phyloP scores from a whole-genome alignment of 1,140 invertebrate genomes.

The Drosophila parabipectinata region DNA sequence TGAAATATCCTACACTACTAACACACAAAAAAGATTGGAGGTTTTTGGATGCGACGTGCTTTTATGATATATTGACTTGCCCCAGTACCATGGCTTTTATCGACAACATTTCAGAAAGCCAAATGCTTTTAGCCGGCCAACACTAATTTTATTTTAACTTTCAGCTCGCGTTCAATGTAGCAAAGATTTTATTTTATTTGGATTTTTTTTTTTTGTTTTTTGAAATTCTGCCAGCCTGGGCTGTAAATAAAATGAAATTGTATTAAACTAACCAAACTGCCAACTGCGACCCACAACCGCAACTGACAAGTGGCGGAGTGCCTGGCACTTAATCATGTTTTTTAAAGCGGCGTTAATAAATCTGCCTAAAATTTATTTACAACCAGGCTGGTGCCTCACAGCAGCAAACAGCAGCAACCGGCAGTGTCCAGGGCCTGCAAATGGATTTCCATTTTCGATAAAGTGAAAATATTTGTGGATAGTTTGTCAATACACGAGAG shows the following conservation, averaged over 20 bases:
- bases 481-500: slow-evolving; percentile 25
- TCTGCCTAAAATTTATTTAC: slow-evolving; percentile 46
- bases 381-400: neutral
- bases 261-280: slow-evolving; percentile 14
- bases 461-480: slow-evolving; percentile 43
- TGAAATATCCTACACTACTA: neutral
- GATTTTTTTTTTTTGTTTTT: neutral
- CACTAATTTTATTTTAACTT: slow-evolving; percentile 76
- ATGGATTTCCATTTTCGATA: slow-evolving; percentile 59
- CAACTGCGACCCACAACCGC: slow-evolving; percentile 18
- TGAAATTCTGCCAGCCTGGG: neutral
- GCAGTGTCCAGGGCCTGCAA: slow-evolving; percentile 31
- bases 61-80: slow-evolving; percentile 81
- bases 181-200: slow-evolving; percentile 42
- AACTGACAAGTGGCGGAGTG: slow-evolving; percentile 31
- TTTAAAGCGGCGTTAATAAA: slow-evolving; percentile 49
- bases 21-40: slow-evolving; percentile 25
- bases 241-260: slow-evolving; percentile 22
- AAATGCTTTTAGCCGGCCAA: slow-evolving; percentile 66
- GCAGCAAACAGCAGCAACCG: neutral
- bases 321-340: slow-evolving; percentile 44
- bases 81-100: slow-evolving; percentile 53
- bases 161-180: slow-evolving; percentile 29
- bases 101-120: slow-evolving; percentile 44
- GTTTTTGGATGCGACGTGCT: slow-evolving; percentile 64